phyloP scores from a whole-genome alignment of 92 coral and sea anemone species.

The Palythoa grandis region DNA sequence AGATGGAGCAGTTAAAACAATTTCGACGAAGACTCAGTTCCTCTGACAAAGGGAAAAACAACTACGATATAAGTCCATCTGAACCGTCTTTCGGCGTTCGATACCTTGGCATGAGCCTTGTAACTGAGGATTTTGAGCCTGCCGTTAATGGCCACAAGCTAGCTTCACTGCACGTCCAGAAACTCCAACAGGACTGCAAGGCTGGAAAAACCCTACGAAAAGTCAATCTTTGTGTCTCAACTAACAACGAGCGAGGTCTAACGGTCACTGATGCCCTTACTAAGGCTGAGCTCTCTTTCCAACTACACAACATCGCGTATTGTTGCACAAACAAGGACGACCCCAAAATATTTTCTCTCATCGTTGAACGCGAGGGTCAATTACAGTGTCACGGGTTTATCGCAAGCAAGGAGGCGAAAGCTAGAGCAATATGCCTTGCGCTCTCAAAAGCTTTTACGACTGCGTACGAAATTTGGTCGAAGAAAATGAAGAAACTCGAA shows the following conservation, averaged over 20 bases:
- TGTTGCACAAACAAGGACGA: conserved; percentile 74
- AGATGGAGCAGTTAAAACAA: conserved; percentile 58
- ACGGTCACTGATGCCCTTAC: conserved; percentile 69
- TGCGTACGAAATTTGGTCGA: conserved; percentile 80
- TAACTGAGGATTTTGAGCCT: conserved; percentile 56
- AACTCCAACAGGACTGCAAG: conserved; percentile 45
- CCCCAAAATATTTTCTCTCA: conserved; percentile 74
- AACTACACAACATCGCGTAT: conserved; percentile 85
- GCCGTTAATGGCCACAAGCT: conserved; percentile 49
- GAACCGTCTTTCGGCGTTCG: conserved; percentile 70
- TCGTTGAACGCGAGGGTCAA: conserved; percentile 80
- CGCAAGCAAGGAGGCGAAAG: conserved; percentile 75
- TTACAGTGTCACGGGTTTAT: conserved; percentile 82
- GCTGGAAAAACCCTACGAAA: conserved; percentile 55
- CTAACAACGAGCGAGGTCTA: conserved; percentile 80
- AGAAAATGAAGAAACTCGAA: conserved; percentile 63
- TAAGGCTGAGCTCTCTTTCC: conserved; percentile 63
- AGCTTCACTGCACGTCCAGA: conserved; percentile 52
- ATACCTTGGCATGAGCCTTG: conserved; percentile 62
- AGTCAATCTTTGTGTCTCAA: conserved; percentile 75
- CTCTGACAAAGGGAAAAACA: conserved; percentile 58
- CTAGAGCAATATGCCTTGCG: conserved; percentile 73
- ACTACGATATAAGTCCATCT: conserved; percentile 65
- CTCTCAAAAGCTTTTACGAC: conserved; percentile 74
- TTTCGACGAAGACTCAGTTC: conserved; percentile 67